phyloP scores from a whole-genome alignment of 92 coral and sea anemone species.

The Galaxea fascicularis region DNA sequence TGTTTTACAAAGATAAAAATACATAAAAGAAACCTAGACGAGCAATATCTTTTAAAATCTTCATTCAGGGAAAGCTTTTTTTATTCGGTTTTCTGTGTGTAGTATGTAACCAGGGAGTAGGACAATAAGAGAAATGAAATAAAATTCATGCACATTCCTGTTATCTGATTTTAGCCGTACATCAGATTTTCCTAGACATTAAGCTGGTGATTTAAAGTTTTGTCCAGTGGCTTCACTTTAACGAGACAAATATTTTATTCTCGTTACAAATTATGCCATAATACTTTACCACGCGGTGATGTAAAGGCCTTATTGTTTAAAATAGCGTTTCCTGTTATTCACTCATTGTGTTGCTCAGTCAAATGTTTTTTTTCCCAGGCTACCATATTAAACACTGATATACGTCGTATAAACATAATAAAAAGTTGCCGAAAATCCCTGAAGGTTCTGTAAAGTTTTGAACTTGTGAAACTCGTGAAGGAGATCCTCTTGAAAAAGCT shows the following conservation, averaged over 20 bases:
- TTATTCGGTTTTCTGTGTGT: too few species aligned
- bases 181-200: too few species aligned
- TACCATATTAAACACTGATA: neutral
- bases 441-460: neutral
- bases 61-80: too few species aligned
- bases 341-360: neutral
- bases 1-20: neutral
- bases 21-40: neutral
- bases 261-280: neutral
- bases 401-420: too few species aligned
- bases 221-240: neutral
- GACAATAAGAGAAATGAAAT: too few species aligned
- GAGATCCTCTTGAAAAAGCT: neutral
- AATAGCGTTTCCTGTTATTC: constrained; percentile 16
- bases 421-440: neutral
- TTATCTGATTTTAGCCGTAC: too few species aligned
- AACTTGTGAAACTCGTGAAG: neutral
- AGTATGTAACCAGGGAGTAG: too few species aligned
- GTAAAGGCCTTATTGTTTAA: neutral
- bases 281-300: neutral
- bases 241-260: neutral
- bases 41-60: neutral
- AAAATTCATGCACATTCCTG: too few species aligned
- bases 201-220: neutral
- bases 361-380: neutral